Evolutionary conservation across 2,797 vertebrate genomes (phyloP), one percentile per base, ranked within the genome.

Genomic region (Melanotaenia trifasciata): DNA sequence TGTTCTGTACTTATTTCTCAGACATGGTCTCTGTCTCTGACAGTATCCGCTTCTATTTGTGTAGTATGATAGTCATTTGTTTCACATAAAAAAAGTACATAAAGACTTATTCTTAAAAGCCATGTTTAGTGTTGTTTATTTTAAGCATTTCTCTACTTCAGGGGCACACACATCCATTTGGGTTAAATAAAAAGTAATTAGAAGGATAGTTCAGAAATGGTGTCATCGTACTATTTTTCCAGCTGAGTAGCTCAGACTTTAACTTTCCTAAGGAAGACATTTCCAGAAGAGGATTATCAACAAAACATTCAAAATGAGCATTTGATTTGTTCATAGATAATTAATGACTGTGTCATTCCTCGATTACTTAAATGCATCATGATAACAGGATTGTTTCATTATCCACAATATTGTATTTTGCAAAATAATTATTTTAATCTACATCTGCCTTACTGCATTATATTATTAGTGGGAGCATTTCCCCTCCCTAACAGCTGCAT

Each of bases 51-150:
- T 94, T 94, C 91, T 93, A 86, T 94, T 94, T 93, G 92, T 95
- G 94, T 94, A 93, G 90, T 94, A 93, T 91, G 86, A 92, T 89
- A 90, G 92, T 93, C 83, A 90, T 91, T 94, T 92, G 94, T 95
- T 95, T 95, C 93, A 94, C 90, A 90, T 92, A 90, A 83, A 93
- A 80, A 90, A 90, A 30, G 28, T 89, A 92, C 90, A 95, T 94
- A 94, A 94, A 94, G 82, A 92, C 73, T 76, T 85, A 90, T 95
- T 95, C 92, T 91, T 95, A 93, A 93, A 93, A 91, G 76, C 47
- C 53, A 88, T 62, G 83, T 77, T 84, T 84, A 72, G 73, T 89
- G 76, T 91, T 73, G 76, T 89, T 88, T 79, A 77, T 92, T 90
- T 75, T 73, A 74, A 51, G 14, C 50, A 10, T 18, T 64, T 65